phyloP scores from a whole-genome alignment of 2,113 vertebrate species.

The Microtus oregoni region DNA sequence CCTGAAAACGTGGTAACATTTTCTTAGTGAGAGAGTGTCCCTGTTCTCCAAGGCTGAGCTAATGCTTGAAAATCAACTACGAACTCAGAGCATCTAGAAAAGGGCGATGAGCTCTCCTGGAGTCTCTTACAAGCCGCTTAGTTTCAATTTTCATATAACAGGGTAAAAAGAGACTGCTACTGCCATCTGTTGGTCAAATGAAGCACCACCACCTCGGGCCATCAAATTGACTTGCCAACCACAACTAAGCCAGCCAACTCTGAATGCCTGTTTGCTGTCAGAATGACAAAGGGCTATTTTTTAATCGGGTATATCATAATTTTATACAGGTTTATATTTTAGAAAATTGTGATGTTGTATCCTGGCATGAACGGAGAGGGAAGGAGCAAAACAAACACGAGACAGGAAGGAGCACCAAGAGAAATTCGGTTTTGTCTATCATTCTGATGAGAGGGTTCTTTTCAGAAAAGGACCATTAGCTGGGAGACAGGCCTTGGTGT shows the following conservation, averaged over 20 bases:
- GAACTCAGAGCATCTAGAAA: constrained; percentile 77
- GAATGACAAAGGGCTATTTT: not conserved
- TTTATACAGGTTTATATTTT: not conserved
- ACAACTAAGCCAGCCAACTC: not conserved
- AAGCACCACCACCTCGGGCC: not conserved
- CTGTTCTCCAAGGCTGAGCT: constrained; percentile 50
- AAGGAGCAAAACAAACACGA: not conserved
- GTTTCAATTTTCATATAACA: not conserved
- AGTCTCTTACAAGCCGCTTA: constrained; percentile 25
- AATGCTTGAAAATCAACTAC: constrained; percentile 68
- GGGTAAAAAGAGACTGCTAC: constrained; percentile 81
- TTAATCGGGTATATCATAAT: not conserved
- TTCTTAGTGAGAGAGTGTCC: constrained; percentile 73
- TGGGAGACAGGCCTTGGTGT: not conserved
- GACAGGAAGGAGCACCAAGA: not conserved
- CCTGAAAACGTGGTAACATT: constrained; percentile 72
- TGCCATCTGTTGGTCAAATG: constrained; percentile 89
- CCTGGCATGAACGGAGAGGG: not conserved
- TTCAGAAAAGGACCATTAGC: not conserved
- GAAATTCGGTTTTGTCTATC: not conserved
- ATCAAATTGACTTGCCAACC: not conserved
- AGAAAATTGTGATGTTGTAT: not conserved
- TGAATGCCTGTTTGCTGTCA: not conserved
- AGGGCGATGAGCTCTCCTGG: constrained; percentile 61
- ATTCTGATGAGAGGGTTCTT: not conserved